Evolutionary conservation across 2,113 vertebrate species (phyloP), one percentile per base, ranked within the genome.

Genomic region (Platycercus adscitus): DNA sequence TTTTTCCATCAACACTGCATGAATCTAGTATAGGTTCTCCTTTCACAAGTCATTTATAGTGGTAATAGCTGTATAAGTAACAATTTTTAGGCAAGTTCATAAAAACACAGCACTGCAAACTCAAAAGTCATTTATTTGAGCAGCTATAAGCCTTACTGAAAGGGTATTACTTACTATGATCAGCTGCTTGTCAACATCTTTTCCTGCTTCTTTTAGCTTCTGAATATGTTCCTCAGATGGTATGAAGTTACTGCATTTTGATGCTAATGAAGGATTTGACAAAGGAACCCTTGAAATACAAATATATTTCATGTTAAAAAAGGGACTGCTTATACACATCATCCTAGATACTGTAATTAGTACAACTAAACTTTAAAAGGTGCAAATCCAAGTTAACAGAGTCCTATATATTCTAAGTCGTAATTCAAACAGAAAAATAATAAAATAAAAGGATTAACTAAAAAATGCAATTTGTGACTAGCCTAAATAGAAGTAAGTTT

Each of bases 121-220:
- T 92, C 70, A 88, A 21, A 95, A 85, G 26, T 17, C 72, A 80
- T 85, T 77, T 76, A 13, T 58, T 81, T 3, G 1, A 96, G 68
- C 81, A 93, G 21, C 23, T 79, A 2, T 64, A 83, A 84, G 33
- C 58, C 63, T 78, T 23, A 71, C 15, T 75, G 53, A 76, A 70
- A 84, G 21, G 37, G 52, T 70, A 50, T 83, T 89, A 98, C 99
- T 99, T 97, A 99, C 99, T 94, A 98, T 99, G 66, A 98, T 97
- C 66, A 98, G 97, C 93, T 99, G 99, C 86, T 98, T 99, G 92
- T 98, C 97, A 94, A 97, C 96, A 89, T 98, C 98, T 98, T 98
- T 99, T 86, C 98, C 98, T 37, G 97, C 93, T 96, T 99, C 98
- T 97, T 98, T 99, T 84, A 99, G 81, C 95, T 98, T 99, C 93